Percentiles rank a stretch among this genome's conserved stretches.
Conservation (phyloP, 2,797 vertebrate genomes). For the Melanitta fusca region DNA sequence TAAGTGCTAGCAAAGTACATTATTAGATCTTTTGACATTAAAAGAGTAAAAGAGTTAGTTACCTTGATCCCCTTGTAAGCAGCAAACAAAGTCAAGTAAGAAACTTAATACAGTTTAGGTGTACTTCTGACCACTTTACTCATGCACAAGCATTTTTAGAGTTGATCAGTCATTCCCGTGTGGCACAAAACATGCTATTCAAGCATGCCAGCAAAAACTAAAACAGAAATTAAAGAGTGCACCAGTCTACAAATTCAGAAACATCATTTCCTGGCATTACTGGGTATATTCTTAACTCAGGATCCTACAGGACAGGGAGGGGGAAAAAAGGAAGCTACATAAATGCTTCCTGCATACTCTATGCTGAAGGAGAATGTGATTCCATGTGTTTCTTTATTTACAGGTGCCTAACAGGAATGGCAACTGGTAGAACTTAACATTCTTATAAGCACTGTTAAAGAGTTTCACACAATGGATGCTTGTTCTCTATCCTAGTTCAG, state of each 20-base stretch:
- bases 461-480: slow-evolving; percentile 36
- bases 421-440: background rate
- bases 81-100: slow-evolving; percentile 87
- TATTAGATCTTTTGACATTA: background rate
- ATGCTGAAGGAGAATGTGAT: background rate
- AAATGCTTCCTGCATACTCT: slow-evolving; percentile 52
- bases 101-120: slow-evolving; percentile 83
- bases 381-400: background rate
- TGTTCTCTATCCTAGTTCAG: slow-evolving; percentile 39
- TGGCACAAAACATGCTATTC: slow-evolving; percentile 79
- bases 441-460: background rate
- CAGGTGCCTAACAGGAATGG: background rate
- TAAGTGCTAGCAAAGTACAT: background rate
- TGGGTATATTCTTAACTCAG: slow-evolving; percentile 63
- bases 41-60: slow-evolving; percentile 81
- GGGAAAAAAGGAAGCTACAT: slow-evolving; percentile 59
- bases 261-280: slow-evolving; percentile 55
- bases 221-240: slow-evolving; percentile 82
- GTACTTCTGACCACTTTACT: slow-evolving; percentile 66
- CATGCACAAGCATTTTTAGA: slow-evolving; percentile 84
- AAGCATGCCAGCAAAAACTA: slow-evolving; percentile 84
- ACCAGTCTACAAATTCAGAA: slow-evolving; percentile 70
- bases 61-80: slow-evolving; percentile 91
- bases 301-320: slow-evolving; percentile 57
- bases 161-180: slow-evolving; percentile 76